A percentile compares a stretch with the other conserved stretches of the same genome.
Conservation (phyloP, 2,113 vertebrate species). For the Salvator merianae region DNA sequence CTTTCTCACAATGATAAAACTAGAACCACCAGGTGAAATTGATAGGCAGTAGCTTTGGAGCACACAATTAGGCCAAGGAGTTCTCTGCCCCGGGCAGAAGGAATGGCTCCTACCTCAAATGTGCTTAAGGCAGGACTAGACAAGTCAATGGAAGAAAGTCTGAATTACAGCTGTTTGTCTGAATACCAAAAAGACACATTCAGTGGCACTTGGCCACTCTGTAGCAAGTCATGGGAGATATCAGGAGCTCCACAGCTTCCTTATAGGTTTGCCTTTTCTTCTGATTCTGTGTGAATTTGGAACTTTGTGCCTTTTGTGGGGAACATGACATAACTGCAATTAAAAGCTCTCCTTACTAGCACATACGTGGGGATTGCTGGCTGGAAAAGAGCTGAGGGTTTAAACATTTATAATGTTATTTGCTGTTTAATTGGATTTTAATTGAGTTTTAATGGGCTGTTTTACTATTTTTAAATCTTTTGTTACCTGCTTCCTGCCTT, state of each 20-base stretch:
- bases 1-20: too few relatives aligned
- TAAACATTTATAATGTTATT: slow-evolving; percentile 13
- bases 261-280: neutral
- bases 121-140: neutral
- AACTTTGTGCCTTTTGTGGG: neutral
- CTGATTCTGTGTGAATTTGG: neutral
- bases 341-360: neutral
- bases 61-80: too few relatives aligned
- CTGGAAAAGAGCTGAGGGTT: neutral
- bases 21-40: too few relatives aligned
- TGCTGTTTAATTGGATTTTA: slow-evolving; percentile 33
- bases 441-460: slow-evolving; percentile 34
- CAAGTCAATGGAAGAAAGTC: neutral
- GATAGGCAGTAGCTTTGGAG: too few relatives aligned
- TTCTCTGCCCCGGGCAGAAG: too few relatives aligned
- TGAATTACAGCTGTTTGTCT: neutral
- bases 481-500: slow-evolving; percentile 12
- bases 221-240: neutral
- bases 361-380: neutral
- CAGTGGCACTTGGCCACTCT: neutral
- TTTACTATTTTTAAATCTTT: slow-evolving; percentile 27
- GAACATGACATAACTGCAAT: neutral
- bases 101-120: neutral
- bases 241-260: neutral
- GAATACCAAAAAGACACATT: neutral